Evolutionary conservation across 2,113 vertebrate genomes (phyloP).

Genomic region (Xiphias gladius): DNA sequence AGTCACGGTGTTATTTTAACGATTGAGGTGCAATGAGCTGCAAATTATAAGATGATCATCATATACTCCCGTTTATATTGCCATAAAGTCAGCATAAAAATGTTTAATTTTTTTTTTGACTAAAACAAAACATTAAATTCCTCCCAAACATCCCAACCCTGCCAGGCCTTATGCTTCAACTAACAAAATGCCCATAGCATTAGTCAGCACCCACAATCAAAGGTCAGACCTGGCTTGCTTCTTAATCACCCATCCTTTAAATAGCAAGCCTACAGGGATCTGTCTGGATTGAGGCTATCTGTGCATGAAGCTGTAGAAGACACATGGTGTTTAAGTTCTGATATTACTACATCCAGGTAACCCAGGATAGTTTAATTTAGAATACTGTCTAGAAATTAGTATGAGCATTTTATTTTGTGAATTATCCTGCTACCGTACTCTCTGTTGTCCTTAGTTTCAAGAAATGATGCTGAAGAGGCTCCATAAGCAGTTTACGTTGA

Average conservation of each 20-base stretch:
- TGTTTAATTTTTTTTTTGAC: conserved; percentile 63
- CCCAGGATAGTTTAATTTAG: conserved; percentile 12
- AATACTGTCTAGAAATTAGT: conserved; percentile 1
- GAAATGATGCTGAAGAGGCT: background rate
- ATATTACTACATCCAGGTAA: conserved; percentile 44
- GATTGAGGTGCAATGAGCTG: conserved; percentile 14
- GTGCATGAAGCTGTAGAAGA: conserved; percentile 51
- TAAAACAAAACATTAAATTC: conserved; percentile 54
- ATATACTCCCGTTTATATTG: conserved; percentile 21
- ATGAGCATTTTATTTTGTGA: background rate
- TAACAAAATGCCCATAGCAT: conserved; percentile 71
- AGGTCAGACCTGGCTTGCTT: conserved; percentile 80
- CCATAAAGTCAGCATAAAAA: conserved; percentile 22
- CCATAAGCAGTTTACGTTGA: background rate
- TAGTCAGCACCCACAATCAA: conserved; percentile 78
- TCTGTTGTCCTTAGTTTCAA: conserved; percentile 7
- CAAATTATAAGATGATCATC: conserved; percentile 14
- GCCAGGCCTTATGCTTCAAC: conserved; percentile 62
- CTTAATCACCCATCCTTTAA: conserved; percentile 82
- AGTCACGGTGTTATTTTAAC: conserved; percentile 27
- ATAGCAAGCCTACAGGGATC: conserved; percentile 67
- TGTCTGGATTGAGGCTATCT: conserved; percentile 62
- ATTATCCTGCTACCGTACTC: background rate
- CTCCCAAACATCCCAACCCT: conserved; percentile 29
- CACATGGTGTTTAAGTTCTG: conserved; percentile 51